Evolutionary conservation across 2,888 invertebrate species (phyloP), one percentile per base, ranked within the genome.

Genomic region (Drosophila crucigera): DNA sequence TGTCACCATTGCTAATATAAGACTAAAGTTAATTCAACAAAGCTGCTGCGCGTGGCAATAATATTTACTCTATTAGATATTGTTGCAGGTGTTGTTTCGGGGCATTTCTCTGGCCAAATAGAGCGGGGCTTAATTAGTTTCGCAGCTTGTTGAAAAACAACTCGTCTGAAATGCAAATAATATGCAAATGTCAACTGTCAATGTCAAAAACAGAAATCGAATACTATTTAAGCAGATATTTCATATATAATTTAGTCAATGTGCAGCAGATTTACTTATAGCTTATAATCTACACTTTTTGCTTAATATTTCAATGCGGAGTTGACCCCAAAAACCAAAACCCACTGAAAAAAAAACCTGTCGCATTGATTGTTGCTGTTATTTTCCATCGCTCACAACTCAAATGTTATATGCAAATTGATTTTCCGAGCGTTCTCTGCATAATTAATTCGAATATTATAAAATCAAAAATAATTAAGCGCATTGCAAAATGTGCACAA

Each of bases 401-500:
- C 11, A 30, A 63, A 53, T 50, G 35, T 62, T 67, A 68, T 73
- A 65, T 63, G 65, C 68, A 75, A 76, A 73, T 68, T 25, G 41
- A 50, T 67, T 81, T 79, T 73, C 43, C 59, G 59, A 56, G 61
- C 56, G n/a, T 50, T 82, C 25, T 37, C 76, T 80, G 71, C 75
- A 76, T 82, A 73, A 78, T 80, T 68, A 67, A 73, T 65, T 22
- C 31, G 55, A 47, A 39, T 54, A 63, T 81, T 70, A 69, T 31
- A 69, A 68, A 53, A 37, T 25, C 6, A 30, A 6, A 49, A 31
- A 39, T 47, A 49, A 35, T 25, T 16, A 47, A 71, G 76, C 66
- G 69, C 65, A 69, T 63, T 55, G 52, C 41, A 55, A 77, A 73
- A 82, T 84, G 80, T 66, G 81, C 75, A 68, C 71, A 73, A 73